These are phyloP conservation scores for Sarcophaga rosellei DNA, from an alignment of 2,888 invertebrate genomes.

Conservation along the genomic window DNA sequence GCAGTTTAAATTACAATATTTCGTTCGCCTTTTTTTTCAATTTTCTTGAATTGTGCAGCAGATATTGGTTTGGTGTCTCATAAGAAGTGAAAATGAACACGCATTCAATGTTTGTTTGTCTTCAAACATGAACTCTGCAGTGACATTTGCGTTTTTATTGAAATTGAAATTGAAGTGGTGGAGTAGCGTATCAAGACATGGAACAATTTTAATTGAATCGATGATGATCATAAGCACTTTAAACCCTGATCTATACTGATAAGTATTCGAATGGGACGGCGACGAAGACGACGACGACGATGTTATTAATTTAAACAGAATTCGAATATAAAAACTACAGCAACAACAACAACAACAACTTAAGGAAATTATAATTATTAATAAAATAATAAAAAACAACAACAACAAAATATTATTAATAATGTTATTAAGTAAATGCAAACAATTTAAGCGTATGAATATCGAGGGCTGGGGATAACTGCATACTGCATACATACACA, in stretches of 20 bases:
- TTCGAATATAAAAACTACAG: constrained; percentile 14
- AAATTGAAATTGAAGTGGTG: constrained; percentile 36
- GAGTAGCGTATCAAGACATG: constrained; percentile 16
- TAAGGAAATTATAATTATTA: constrained; percentile 10
- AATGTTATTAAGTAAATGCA: constrained; percentile 60
- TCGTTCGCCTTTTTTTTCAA: background rate
- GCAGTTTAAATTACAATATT: background rate
- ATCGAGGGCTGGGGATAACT: background rate
- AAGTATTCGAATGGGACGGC: background rate
- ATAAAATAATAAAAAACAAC: constrained; percentile 1
- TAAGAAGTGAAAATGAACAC: no score
- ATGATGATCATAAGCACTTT: constrained; percentile 66
- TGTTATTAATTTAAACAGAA: constrained; percentile 52
- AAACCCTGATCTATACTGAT: constrained; percentile 42
- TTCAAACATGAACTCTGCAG: constrained; percentile 38
- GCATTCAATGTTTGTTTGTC: no score
- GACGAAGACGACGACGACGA: no score
- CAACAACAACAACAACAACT: background rate
- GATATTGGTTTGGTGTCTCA: background rate
- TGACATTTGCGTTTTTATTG: constrained; percentile 64
- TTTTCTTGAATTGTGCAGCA: background rate
- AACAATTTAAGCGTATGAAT: background rate
- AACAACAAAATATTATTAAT: constrained; percentile 61
- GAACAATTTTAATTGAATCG: constrained; percentile 66
- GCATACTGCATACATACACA: background rate